Base-by-base conservation (phyloP, 2,113 vertebrate genomes). In the Choloepus hoffmanni region DNA sequence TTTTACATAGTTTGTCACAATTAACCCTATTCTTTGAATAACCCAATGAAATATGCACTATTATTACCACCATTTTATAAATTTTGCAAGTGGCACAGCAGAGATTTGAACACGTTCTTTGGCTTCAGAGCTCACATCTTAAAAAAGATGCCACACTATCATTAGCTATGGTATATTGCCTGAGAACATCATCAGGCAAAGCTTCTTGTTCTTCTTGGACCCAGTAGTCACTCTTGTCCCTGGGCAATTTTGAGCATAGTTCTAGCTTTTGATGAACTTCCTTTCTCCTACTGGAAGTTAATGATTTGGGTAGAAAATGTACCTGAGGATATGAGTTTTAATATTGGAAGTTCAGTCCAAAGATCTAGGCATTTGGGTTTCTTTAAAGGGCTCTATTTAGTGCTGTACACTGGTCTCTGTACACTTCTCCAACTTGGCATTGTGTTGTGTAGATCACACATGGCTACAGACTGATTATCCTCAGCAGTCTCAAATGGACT, bases 181-280 rank as follows among this genome's bases (percentile, higher is more conserved):
- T 67, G 30, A 33, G 14, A 53, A 62, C 9, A 67, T 76, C 50
- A 82, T 24, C 43, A 93, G 45, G 43, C 6, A 86, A 81, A 86
- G 23, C 14, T 74, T 33, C 45, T 50, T 92, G 23, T 65, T 92
- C 53, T 88, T 92, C 62, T 91, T 23, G 12, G 81, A 74, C 15
- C 2, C n/a, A 70, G 13, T 79, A 53, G 28, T 83, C 30, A 36
- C 3, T 58, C 28, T 95, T 95, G 36, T 21, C 15, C 30, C 90
- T 15, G 4, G 48, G 7, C 45, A 77, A 11, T 21, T 58, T 58
- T 28, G 28, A 74, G 9, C n/a, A 90, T n/a, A 0, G 19, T 74
- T 89, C 65, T 92, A 87, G 45, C 15, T n/a, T 50, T 36, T 84
- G 86, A 67, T 79, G 7, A 55, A n/a, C 89, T 96, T 95, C 30